Conservation (phyloP, 2,888 invertebrate species). For the Anarsia innoxiella region DNA sequence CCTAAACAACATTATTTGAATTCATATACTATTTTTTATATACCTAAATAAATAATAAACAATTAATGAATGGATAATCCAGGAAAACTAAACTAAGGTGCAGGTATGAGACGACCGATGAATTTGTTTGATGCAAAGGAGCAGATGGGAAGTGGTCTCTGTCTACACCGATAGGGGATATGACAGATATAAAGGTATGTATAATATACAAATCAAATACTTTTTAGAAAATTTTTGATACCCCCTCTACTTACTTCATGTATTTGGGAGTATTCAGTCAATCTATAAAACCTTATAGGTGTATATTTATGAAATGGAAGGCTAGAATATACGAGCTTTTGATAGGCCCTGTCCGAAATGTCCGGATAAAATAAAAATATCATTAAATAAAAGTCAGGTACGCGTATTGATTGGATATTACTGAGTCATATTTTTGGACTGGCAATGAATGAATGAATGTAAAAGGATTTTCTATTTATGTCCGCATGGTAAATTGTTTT, state of each 20-base stretch:
- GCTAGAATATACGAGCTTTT: constrained; percentile 4
- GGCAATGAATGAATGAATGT: not conserved
- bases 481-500: not conserved
- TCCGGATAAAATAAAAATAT: not conserved
- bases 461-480: not conserved
- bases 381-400: not conserved
- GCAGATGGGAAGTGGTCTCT: not conserved
- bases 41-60: too few species aligned
- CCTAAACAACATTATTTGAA: too few species aligned
- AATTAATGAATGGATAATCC: too few species aligned
- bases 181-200: too few species aligned
- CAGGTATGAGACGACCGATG: too few species aligned
- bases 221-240: not conserved
- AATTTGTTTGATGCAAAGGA: too few species aligned
- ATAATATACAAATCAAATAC: too few species aligned
- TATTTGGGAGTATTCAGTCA: not conserved
- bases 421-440: not conserved
- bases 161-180: too few species aligned
- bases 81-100: too few species aligned
- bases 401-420: not conserved
- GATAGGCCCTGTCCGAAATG: not conserved
- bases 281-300: constrained; percentile 2
- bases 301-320: constrained; percentile 4
- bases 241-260: not conserved
- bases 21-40: too few species aligned